A percentile compares a stretch with the other conserved stretches of the same genome.
Evolutionary conservation across 2,797 vertebrate species (phyloP).

Genomic region (Phaenicophaeus curvirostris): DNA sequence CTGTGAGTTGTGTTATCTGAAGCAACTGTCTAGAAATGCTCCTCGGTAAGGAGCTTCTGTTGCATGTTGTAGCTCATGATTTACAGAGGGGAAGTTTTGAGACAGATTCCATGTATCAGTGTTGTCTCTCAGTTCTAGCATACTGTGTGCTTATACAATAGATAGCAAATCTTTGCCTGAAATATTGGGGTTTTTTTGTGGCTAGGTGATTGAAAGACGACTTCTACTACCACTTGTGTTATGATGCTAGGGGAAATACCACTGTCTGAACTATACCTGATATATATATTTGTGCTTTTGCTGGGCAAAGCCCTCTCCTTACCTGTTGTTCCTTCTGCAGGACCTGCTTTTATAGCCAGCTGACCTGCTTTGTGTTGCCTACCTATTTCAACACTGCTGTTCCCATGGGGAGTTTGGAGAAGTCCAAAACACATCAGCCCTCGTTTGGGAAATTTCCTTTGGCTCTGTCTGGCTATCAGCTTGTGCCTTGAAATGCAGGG

Average conservation of each 20-base stretch:
- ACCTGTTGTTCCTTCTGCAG: background rate
- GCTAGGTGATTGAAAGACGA: background rate
- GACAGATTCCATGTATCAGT: background rate
- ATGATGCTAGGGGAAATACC: background rate
- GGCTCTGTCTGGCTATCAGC: background rate
- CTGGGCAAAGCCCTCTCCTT: background rate
- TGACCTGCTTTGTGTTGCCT: background rate
- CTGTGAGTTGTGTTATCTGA: background rate
- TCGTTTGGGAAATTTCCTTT: background rate
- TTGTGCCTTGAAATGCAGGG: background rate
- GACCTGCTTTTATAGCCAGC: background rate
- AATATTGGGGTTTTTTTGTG: background rate
- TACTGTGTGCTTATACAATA: background rate
- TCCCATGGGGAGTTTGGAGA: background rate
- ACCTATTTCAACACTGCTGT: background rate
- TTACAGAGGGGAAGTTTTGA: background rate
- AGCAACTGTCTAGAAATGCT: background rate
- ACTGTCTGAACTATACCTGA: background rate
- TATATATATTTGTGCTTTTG: background rate
- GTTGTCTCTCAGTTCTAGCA: background rate
- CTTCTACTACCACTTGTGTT: background rate
- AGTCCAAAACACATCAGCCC: accelerated
- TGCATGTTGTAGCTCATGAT: background rate
- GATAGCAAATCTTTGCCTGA: background rate
- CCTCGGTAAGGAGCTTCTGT: background rate